A percentile compares a stretch with the other conserved stretches of the same genome.
Conservation (phyloP, 2,797 vertebrate genomes). For the Intellagama lesueurii region DNA sequence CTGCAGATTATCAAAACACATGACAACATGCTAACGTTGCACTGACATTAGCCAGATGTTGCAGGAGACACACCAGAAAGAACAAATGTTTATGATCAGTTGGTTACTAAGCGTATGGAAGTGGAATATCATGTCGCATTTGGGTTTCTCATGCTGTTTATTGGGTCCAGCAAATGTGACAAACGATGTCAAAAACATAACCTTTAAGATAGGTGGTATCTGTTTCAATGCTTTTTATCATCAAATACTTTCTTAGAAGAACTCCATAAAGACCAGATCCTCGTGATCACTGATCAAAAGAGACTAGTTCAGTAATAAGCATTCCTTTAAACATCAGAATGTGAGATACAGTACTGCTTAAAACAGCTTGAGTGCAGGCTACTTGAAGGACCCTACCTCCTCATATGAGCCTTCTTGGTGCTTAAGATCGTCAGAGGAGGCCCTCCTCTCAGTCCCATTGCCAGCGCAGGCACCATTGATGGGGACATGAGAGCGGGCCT, state of each 20-base stretch:
- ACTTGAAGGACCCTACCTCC: too few relatives aligned
- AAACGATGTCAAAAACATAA: not conserved
- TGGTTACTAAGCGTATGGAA: conserved; percentile 23
- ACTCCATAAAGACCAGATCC: not conserved
- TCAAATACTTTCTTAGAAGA: not conserved
- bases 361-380: too few relatives aligned
- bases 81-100: conserved; percentile 3
- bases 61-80: not conserved
- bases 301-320: not conserved
- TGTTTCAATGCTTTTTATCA: not conserved
- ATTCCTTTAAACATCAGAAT: not conserved
- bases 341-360: not conserved
- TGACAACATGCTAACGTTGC: not conserved
- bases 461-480: too few relatives aligned
- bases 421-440: too few relatives aligned
- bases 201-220: not conserved
- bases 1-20: conserved; percentile 9
- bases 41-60: conserved; percentile 3
- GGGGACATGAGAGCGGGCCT: too few relatives aligned
- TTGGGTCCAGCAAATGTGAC: not conserved
- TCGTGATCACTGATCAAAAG: not conserved
- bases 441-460: too few relatives aligned
- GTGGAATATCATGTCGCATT: not conserved
- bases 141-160: not conserved
- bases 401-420: too few relatives aligned